phyloP scores from a whole-genome alignment of 2,888 invertebrate genomes.

The Achlya flavicornis region DNA sequence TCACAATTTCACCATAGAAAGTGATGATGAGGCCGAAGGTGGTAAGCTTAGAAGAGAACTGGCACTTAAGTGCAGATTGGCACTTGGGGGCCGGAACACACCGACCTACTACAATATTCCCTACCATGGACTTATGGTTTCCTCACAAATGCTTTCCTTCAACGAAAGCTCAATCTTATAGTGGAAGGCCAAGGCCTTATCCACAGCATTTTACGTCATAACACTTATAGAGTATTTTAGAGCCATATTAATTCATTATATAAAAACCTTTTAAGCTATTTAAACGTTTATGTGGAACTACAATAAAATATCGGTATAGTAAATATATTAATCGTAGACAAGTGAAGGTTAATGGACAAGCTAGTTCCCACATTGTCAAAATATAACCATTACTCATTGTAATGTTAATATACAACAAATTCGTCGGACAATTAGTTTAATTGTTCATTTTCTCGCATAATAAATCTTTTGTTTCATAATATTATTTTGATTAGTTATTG shows the following conservation, averaged over 20 bases:
- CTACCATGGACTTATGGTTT: too few relatives aligned
- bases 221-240: background rate
- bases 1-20: too few relatives aligned
- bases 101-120: too few relatives aligned
- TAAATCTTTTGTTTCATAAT: conserved; percentile 14
- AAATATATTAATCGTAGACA: conserved; percentile 27
- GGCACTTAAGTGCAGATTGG: too few relatives aligned
- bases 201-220: too few relatives aligned
- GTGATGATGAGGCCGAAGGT: too few relatives aligned
- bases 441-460: conserved; percentile 22
- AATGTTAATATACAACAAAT: conserved; percentile 25
- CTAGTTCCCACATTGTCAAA: conserved; percentile 36
- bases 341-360: conserved; percentile 45
- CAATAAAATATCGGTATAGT: background rate
- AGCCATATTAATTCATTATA: background rate
- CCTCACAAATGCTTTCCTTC: too few relatives aligned
- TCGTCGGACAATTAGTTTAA: conserved; percentile 28
- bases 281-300: background rate
- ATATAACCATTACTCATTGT: conserved; percentile 36
- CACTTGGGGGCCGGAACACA: too few relatives aligned
- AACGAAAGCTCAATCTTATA: too few relatives aligned
- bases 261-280: background rate
- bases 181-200: too few relatives aligned
- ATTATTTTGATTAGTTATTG: conserved; percentile 12
- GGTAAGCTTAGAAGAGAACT: too few relatives aligned